Conservation (phyloP, 2,888 invertebrate species). For the Miltochrista miniata region DNA sequence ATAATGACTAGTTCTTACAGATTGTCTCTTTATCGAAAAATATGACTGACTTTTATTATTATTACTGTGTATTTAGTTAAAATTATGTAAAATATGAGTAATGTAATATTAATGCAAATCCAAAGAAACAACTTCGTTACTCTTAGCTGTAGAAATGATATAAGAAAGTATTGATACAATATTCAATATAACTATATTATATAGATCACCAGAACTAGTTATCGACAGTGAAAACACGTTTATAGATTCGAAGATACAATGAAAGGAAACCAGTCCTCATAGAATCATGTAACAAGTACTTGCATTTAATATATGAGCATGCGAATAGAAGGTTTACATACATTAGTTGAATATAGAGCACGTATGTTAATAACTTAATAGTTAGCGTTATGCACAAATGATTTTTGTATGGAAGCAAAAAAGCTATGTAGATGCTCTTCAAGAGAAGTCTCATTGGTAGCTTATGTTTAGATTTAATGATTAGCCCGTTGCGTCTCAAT, state of each 20-base stretch:
- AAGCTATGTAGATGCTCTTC: too few relatives aligned
- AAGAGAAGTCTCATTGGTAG: too few relatives aligned
- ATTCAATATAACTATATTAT: slow-evolving; percentile 1
- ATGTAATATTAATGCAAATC: neutral
- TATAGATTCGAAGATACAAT: slow-evolving; percentile 30
- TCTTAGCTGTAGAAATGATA: neutral
- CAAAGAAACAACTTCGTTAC: neutral
- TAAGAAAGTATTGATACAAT: neutral
- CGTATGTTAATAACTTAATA: slow-evolving; percentile 58
- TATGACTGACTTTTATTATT: slow-evolving; percentile 20
- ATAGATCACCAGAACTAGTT: slow-evolving; percentile 12
- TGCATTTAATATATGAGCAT: slow-evolving; percentile 4
- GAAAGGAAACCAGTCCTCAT: slow-evolving; percentile 32
- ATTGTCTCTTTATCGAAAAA: slow-evolving; percentile 24
- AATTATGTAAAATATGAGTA: neutral
- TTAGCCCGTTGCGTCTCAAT: too few relatives aligned
- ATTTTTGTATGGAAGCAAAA: too few relatives aligned
- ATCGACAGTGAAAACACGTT: slow-evolving; percentile 33
- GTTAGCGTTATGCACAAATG: slow-evolving; percentile 14
- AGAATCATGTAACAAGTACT: slow-evolving; percentile 31
- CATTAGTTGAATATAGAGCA: slow-evolving; percentile 38
- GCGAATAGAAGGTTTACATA: slow-evolving; percentile 8
- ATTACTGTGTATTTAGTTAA: slow-evolving; percentile 3
- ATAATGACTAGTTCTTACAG: slow-evolving; percentile 22
- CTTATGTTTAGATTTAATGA: too few relatives aligned